Conservation (phyloP, 2,113 vertebrate genomes). For the Rhinogobius similis region DNA sequence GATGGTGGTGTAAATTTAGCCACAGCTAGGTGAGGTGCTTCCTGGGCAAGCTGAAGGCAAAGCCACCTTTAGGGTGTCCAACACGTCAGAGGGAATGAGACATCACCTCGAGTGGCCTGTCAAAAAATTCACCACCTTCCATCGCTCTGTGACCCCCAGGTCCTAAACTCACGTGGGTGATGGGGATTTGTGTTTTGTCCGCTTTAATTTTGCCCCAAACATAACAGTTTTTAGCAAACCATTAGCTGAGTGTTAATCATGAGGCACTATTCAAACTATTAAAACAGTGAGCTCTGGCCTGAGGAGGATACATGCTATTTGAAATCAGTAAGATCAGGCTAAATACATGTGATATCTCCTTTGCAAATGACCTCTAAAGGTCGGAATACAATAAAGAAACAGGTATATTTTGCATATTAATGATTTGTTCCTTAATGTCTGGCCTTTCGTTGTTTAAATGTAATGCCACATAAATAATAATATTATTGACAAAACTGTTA, state of each 20-base stretch:
- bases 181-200: constrained; percentile 63
- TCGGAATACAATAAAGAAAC: constrained; percentile 9
- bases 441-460: too few species aligned
- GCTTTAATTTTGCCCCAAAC: constrained; percentile 69
- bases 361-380: constrained; percentile 31
- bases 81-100: constrained; percentile 76
- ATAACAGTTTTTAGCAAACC: constrained; percentile 59
- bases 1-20: constrained; percentile 71
- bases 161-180: constrained; percentile 54
- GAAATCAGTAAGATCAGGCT: constrained; percentile 47
- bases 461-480: too few species aligned
- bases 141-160: constrained; percentile 64
- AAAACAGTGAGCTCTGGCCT: constrained; percentile 68
- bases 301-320: constrained; percentile 49
- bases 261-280: constrained; percentile 70
- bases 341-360: constrained; percentile 47
- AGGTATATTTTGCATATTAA: background rate
- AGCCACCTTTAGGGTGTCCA: constrained; percentile 74
- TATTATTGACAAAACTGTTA: background rate
- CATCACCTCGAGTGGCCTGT: constrained; percentile 71
- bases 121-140: constrained; percentile 77
- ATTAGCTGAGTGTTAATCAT: constrained; percentile 71
- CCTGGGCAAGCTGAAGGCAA: constrained; percentile 71
- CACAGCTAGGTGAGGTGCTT: constrained; percentile 74
- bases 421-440: background rate